Percentiles rank a stretch among this genome's conserved stretches.
phyloP scores from a whole-genome alignment of 2,888 invertebrate species.

The Calliopum simillimum region DNA sequence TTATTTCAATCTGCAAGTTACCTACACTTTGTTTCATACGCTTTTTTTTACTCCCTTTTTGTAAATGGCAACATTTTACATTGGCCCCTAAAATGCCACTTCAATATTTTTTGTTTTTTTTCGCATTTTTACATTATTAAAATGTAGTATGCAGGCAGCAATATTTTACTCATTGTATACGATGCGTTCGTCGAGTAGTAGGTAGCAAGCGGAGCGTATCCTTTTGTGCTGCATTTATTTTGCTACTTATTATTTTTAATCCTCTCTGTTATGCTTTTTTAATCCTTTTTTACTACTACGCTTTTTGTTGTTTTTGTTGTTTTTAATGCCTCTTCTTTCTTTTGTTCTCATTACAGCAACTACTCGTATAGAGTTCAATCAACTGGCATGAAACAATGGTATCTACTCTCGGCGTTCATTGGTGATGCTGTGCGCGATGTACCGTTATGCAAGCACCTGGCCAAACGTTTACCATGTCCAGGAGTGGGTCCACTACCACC shows the following conservation, averaged over 20 bases:
- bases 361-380: conserved; percentile 77
- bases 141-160: too few species aligned
- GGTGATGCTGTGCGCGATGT: conserved; percentile 88
- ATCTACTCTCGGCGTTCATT: conserved; percentile 85
- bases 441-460: conserved; percentile 82
- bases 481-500: conserved; percentile 62
- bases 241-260: conserved; percentile 34
- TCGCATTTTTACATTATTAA: too few species aligned
- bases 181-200: not conserved
- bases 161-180: too few species aligned
- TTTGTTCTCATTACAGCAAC: conserved; percentile 71
- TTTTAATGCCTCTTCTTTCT: conserved; percentile 43
- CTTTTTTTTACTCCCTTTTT: conserved; percentile 3
- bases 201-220: conserved; percentile 7
- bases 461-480: conserved; percentile 75
- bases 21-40: not conserved
- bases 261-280: conserved; percentile 23
- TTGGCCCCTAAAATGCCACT: too few species aligned
- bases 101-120: too few species aligned
- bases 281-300: conserved; percentile 39
- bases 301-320: conserved; percentile 36
- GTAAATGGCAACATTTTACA: too few species aligned
- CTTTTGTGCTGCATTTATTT: conserved; percentile 8
- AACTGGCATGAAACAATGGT: conserved; percentile 82
- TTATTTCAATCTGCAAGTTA: conserved; percentile 3